Conservation (phyloP, 2,797 vertebrate genomes). For the Hypotaenidia philippensis region DNA sequence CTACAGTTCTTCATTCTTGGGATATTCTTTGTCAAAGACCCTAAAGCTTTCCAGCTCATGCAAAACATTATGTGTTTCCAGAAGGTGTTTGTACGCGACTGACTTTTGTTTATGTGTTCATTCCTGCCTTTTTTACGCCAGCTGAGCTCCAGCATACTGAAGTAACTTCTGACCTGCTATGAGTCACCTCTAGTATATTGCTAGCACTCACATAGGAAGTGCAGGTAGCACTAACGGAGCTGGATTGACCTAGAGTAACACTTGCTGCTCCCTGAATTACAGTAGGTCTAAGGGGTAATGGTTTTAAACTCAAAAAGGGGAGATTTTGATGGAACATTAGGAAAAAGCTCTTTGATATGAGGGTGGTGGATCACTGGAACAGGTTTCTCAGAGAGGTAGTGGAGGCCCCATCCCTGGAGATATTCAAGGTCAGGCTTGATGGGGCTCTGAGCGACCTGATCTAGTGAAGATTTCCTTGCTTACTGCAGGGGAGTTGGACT, state of each 20-base stretch:
- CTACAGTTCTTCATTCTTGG: background rate
- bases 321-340: no score
- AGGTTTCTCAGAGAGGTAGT: no score
- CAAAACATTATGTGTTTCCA: background rate
- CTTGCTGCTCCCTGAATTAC: background rate
- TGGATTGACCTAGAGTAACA: background rate
- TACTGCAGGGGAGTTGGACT: no score
- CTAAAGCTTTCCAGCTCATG: background rate
- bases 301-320: no score
- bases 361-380: no score
- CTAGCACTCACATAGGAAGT: accelerated
- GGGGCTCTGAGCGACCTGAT: no score
- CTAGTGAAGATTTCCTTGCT: no score
- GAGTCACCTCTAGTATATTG: background rate
- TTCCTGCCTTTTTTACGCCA: background rate
- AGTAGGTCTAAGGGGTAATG: background rate
- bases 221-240: background rate
- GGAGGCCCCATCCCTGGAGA: no score
- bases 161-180: background rate
- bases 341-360: no score
- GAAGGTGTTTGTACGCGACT: background rate
- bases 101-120: background rate
- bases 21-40: background rate
- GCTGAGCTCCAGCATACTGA: no score
- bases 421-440: no score